These are phyloP conservation scores for Enteromius afrohamiltoni DNA, from an alignment of 2,797 vertebrate genomes.

Conservation along the genomic window DNA sequence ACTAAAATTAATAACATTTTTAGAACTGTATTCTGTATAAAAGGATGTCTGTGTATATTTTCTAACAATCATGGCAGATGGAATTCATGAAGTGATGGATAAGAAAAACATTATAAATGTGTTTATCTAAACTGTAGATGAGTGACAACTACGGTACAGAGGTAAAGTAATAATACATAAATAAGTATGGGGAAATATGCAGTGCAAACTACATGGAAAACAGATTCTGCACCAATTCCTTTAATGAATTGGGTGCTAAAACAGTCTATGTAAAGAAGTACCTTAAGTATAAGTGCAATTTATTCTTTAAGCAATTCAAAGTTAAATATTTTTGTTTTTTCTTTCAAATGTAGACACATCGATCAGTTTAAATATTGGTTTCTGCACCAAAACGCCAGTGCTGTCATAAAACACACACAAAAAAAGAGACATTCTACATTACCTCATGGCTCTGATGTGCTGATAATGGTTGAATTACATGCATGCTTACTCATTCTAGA, in stretches of 20 bases:
- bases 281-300: background rate
- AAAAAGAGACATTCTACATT: background rate
- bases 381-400: background rate
- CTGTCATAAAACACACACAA: background rate
- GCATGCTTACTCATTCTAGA: conserved; percentile 44
- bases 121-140: background rate
- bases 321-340: background rate
- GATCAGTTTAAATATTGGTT: background rate
- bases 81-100: background rate
- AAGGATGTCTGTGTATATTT: background rate
- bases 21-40: background rate
- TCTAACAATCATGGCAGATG: background rate
- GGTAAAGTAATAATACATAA: background rate
- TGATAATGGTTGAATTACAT: conserved; percentile 47
- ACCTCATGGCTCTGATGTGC: background rate
- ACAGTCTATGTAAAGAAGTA: background rate
- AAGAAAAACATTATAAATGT: background rate
- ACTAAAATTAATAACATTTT: background rate
- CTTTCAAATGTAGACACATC: background rate
- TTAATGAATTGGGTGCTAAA: background rate
- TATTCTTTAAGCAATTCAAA: too few relatives aligned
- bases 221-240: background rate
- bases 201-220: background rate
- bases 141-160: background rate
- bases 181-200: background rate